Evolutionary conservation across 2,888 invertebrate species (phyloP), one percentile per base, ranked within the genome.

Genomic region (Euclidia mi): DNA sequence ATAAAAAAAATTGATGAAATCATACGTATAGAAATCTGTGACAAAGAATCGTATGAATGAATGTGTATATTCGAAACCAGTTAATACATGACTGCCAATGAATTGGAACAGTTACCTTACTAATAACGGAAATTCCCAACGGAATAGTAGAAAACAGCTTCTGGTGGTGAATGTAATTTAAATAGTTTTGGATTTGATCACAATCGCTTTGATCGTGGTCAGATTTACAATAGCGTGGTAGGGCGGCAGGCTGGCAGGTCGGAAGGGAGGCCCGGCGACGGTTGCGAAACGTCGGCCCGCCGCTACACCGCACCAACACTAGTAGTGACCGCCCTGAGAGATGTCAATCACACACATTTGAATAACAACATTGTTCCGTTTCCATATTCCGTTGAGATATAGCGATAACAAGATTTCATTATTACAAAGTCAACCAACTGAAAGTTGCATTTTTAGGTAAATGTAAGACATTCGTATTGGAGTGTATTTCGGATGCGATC

Each of bases 331-430:
- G 89, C 94, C 94, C 77, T 89, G 89, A 75, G 94, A 88, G 92
- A 92, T 92, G 94, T 94, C 94, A 94, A 94, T 94, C 93, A 92
- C 82, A 76, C 52, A 77, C 85, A 89, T 94, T 94, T 94, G 89
- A 94, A 94, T 93, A 92, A 87, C 83, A 76, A 87, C 84, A 88
- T 90, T 89, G 86, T 89, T 86, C 85, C 84, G 81, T 89, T 87
- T 87, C 83, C 88, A 81, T 78, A 88, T 90, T 88, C 85, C 85
- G 85, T 84, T 83, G 68, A 89, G 94, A 93, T 93, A 85, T 85
- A 61, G 71, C 88, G 93, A 93, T 93, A 92, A 86, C 83, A 76
- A 76, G 78, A 88, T 86, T 87, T 85, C 76, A 82, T 85, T 88
- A 86, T 88, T 87, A 87, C 81, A 72, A 84, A 89, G 72, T 78